Percentiles rank a stretch among this genome's conserved stretches.
These are phyloP conservation scores for Sebastes matsubarae DNA, from an alignment of 2,797 vertebrate species.

Conservation along the genomic window DNA sequence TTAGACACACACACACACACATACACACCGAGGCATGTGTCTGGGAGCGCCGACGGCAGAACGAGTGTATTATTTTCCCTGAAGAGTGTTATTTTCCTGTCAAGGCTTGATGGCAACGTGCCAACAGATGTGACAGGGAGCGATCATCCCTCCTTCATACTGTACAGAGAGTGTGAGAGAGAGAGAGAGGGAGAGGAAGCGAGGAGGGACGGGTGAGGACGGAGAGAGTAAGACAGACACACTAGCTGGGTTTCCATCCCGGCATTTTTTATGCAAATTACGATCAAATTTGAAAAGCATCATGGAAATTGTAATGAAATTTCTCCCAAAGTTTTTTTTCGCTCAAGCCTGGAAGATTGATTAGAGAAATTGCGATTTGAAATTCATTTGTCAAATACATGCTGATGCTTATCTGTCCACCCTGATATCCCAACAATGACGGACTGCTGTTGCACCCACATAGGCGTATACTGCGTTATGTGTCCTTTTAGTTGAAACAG, in stretches of 20 bases:
- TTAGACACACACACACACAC: conserved; percentile 60
- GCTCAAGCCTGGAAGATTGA: not conserved
- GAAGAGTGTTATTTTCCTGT: conserved; percentile 85
- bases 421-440: not conserved
- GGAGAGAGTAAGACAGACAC: conserved; percentile 41
- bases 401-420: not conserved
- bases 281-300: conserved; percentile 43
- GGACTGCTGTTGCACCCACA: not conserved
- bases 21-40: conserved; percentile 60
- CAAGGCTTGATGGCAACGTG: conserved; percentile 80
- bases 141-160: conserved; percentile 76
- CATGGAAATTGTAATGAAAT: conserved; percentile 31
- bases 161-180: conserved; percentile 52
- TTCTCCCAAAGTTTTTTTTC: not conserved
- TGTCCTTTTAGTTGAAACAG: not conserved
- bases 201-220: conserved; percentile 38
- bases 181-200: conserved; percentile 1
- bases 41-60: conserved; percentile 72
- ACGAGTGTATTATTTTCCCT: conserved; percentile 82
- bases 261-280: conserved; percentile 65
- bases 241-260: conserved; percentile 46
- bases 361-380: conserved; percentile 8
- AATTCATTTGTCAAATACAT: not conserved
- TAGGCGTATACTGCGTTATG: not conserved
- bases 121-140: conserved; percentile 82